These are phyloP conservation scores for Camponotus pennsylvanicus DNA, from an alignment of 1,140 invertebrate species.

Conservation along the genomic window DNA sequence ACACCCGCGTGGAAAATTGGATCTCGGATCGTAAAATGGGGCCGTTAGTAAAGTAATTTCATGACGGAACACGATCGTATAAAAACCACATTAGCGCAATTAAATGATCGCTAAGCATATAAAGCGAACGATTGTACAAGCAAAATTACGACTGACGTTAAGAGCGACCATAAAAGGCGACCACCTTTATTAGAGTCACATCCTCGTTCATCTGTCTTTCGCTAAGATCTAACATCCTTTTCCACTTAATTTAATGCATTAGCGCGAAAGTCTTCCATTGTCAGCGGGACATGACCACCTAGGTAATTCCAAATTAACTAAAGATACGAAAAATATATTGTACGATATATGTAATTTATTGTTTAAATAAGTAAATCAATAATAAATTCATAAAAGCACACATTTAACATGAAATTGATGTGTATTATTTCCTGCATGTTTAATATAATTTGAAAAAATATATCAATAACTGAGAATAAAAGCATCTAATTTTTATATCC, in stretches of 20 bases:
- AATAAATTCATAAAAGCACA: not conserved
- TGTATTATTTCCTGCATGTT: not conserved
- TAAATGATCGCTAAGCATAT: constrained; percentile 10
- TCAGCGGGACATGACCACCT: not conserved
- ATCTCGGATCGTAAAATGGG: not conserved
- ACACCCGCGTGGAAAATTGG: constrained; percentile 1
- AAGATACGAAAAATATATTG: not conserved
- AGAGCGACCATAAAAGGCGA: constrained; percentile 6
- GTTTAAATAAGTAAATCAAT: not conserved
- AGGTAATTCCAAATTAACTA: constrained; percentile 17
- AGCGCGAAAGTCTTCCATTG: not conserved
- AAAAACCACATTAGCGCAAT: constrained; percentile 45
- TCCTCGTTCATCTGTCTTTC: not conserved
- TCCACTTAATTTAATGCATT: constrained; percentile 5
- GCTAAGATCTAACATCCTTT: not conserved
- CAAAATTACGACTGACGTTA: constrained; percentile 25
- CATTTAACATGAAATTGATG: not conserved
- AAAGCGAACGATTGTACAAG: constrained; percentile 30
- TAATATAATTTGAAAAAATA: no score
- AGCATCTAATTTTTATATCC: not conserved
- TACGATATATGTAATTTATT: not conserved
- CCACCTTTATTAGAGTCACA: not conserved
- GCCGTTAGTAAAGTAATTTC: not conserved
- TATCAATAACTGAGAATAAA: not conserved
- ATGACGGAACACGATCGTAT: not conserved